Base-by-base conservation (phyloP, 2,797 vertebrate genomes). In the Hippocampus kuda region DNA sequence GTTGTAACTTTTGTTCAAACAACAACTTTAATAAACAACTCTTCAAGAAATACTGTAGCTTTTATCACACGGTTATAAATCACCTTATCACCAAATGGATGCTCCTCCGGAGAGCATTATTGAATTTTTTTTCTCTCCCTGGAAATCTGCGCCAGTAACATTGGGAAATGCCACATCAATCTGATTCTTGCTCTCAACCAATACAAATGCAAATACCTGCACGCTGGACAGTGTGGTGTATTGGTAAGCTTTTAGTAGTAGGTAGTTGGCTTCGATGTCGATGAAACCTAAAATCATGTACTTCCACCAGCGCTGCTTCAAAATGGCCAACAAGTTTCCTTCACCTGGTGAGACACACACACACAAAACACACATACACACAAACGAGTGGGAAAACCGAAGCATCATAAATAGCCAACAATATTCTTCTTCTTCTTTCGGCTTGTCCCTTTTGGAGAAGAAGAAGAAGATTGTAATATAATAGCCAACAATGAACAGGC, bases 301-400 rank as follows among this genome's bases (percentile, higher is more conserved):
- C 70, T 97, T 98, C 95, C 95, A 98, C 95, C 95, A 97, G 87
- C 94, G 91, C 79, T 93, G 89, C 83, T 93, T 96, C 88, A 98
- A 90, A 83, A 98, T 97, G 68, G 94, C 95, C 90, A 98, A 81
- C 68, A 98, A 83, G 78, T 98, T 98, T 86, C 94, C 95, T 86
- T 97, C 95, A 77, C 95, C 95, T 98, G 69, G 65, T 13, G 2
- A 67, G 20, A 67, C 6, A 75, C 10, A 54, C 9, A 68, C 4
- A 72, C 34, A 63, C 59, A 51, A 1, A 9, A 7, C 5, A 46
- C 44, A 18, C 46, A 18, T 6, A 8, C 6, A 38, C 34, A 38
- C 44, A 46, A 46, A 46, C 15, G 8, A 54, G n/a, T 41, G n/a
- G 22, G n/a, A 2, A 46, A 2, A 64, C 38, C 8, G 44, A 65